These are phyloP conservation scores for Erebia epiphron DNA, from an alignment of 2,888 invertebrate species.

Conservation along the genomic window DNA sequence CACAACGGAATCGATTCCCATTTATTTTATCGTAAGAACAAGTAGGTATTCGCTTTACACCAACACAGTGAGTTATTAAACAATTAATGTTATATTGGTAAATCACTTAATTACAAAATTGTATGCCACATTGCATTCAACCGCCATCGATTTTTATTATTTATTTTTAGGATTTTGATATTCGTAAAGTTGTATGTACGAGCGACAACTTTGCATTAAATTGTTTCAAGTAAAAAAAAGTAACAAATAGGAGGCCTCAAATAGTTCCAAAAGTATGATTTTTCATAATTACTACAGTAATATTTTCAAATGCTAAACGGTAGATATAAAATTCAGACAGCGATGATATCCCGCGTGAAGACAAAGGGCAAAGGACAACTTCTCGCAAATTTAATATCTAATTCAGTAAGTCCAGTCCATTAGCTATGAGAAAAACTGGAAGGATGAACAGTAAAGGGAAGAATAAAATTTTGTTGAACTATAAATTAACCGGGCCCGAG, in stretches of 20 bases:
- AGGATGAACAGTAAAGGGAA: slow-evolving; percentile 74
- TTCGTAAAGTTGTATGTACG: no score
- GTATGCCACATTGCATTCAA: no score
- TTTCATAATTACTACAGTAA: neutral
- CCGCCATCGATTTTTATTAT: no score
- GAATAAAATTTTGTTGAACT: slow-evolving; percentile 79
- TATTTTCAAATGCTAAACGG: neutral
- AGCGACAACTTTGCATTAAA: no score
- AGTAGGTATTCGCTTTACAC: no score
- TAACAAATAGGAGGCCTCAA: neutral
- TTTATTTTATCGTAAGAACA: slow-evolving; percentile 27
- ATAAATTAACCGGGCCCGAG: slow-evolving; percentile 74
- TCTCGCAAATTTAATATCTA: slow-evolving; percentile 52
- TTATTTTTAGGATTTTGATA: no score
- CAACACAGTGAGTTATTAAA: no score
- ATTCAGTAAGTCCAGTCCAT: slow-evolving; percentile 55
- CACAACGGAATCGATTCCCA: slow-evolving; percentile 34
- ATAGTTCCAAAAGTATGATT: neutral
- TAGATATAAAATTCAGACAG: slow-evolving; percentile 8
- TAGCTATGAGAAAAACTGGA: slow-evolving; percentile 60
- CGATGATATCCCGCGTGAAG: neutral
- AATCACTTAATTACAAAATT: no score
- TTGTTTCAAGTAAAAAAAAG: no score
- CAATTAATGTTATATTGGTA: no score
- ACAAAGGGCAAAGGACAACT: slow-evolving; percentile 37